Base-by-base conservation (phyloP, 2,888 invertebrate species). In the Archaeoteleia sp. region DNA sequence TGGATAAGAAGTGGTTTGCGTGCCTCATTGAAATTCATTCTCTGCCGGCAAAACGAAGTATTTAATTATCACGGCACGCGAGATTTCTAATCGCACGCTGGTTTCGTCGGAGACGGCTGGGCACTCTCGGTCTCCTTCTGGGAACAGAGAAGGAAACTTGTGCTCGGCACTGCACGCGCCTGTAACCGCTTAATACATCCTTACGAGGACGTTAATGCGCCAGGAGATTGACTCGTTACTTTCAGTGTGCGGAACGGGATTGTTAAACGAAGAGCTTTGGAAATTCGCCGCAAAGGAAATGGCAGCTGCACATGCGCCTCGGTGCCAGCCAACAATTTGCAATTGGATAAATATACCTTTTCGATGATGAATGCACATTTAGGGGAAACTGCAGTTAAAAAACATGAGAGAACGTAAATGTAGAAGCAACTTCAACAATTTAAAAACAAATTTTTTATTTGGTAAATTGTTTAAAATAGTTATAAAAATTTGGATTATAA, bases 211-310 rank as follows among this genome's bases (percentile, higher is more conserved):
- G 65, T 72, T 72, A 70, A 70, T 70, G 65, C 66, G 63, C 66
- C 43, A 57, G 69, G 54, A 74, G 72, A 75, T 77, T 74, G 75
- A 71, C 73, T 77, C 74, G 73, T 76, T 73, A 74, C 71, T 74
- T 73, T 72, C 71, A 48, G 67, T 48, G 37, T 67, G 66, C 63
- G 54, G 72, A 71, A 53, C 60, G 34, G 20, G 48, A 42, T 54
- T 27, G 39, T 34, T 40, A 23, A 15, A 49, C 48, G 49, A 55
- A 46, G 39, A 46, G 60, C 46, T 55, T 51, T 40, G 53, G 34
- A 60, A 48, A 60, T 54, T 54, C 12, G 43, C 43, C 32, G 51
- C 53, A 12, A 49, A 54, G 53, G 15, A 48, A 60, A 42, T 49
- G 37, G 48, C 66, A 60, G 66, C 66, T 66, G 66, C 49, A 17